Percentiles rank a stretch among this genome's conserved stretches.
These are phyloP conservation scores for Drosophila leonis DNA, from an alignment of 2,888 invertebrate genomes.

Conservation along the genomic window DNA sequence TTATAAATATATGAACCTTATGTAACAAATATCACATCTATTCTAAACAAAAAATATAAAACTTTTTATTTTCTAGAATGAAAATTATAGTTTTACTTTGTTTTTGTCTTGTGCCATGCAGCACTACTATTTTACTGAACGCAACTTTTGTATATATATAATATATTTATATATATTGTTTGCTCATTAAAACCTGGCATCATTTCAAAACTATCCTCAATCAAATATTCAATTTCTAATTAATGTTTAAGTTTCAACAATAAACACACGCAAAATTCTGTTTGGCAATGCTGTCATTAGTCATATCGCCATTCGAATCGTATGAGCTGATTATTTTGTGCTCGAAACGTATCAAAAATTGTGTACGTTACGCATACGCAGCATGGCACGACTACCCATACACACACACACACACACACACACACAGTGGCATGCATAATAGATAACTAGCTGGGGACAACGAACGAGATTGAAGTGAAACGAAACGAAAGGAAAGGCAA, in stretches of 20 bases:
- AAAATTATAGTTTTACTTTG: too few relatives aligned
- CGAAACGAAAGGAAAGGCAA: background rate
- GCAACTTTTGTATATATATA: too few relatives aligned
- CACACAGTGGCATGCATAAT: conserved; percentile 48
- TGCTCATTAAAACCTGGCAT: background rate
- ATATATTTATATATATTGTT: background rate
- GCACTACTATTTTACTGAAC: too few relatives aligned
- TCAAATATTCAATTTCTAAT: conserved; percentile 16
- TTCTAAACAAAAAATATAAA: too few relatives aligned
- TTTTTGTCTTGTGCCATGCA: too few relatives aligned
- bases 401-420: background rate
- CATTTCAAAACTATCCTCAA: background rate
- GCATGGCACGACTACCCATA: conserved; percentile 44
- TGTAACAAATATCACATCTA: background rate
- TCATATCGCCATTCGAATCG: conserved; percentile 14
- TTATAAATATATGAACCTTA: background rate
- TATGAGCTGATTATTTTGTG: conserved; percentile 16
- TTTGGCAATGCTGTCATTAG: conserved; percentile 14
- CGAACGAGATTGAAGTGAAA: conserved; percentile 19
- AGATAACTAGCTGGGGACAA: conserved; percentile 55
- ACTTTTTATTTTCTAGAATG: too few relatives aligned
- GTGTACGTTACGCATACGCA: conserved; percentile 75
- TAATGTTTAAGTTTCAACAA: conserved; percentile 12
- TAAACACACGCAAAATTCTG: background rate
- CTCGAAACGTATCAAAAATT: conserved; percentile 6